Evolutionary conservation across 1,140 invertebrate species (phyloP).

Genomic region (Protaetia brevitarsis): DNA sequence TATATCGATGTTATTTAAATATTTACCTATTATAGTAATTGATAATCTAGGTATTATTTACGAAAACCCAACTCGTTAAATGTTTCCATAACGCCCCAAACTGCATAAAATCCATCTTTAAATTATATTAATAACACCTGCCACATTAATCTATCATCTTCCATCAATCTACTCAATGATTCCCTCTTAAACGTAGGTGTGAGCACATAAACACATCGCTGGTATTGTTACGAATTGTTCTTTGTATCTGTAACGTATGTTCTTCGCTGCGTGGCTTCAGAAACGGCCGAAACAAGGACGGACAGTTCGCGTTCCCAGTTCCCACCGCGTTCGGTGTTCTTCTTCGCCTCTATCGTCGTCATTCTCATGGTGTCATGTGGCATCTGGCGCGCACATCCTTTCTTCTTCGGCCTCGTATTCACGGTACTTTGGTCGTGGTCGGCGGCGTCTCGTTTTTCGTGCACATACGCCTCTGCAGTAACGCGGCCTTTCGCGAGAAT

Average conservation of each 20-base stretch:
- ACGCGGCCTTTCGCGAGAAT: slow-evolving; percentile 8
- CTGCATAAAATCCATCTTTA: too few species aligned
- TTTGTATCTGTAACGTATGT: neutral
- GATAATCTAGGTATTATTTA: too few species aligned
- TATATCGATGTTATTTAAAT: too few species aligned
- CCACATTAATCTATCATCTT: too few species aligned
- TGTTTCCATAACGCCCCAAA: too few species aligned
- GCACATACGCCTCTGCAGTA: slow-evolving; percentile 14
- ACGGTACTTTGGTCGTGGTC: slow-evolving; percentile 3
- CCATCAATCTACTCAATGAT: too few species aligned
- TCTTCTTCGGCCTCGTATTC: slow-evolving; percentile 3
- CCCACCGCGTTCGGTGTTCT: slow-evolving; percentile 7
- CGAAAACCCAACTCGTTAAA: too few species aligned
- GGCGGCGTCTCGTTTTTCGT: neutral
- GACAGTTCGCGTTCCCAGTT: neutral
- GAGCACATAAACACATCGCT: neutral
- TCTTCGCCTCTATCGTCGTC: neutral
- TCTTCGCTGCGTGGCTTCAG: neutral
- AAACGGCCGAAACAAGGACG: neutral
- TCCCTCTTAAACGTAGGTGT: neutral
- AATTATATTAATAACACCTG: too few species aligned
- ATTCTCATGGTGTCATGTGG: slow-evolving; percentile 20
- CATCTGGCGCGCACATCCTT: slow-evolving; percentile 19
- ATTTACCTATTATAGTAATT: too few species aligned
- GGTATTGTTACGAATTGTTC: neutral